Conservation (phyloP, 1,140 invertebrate species). For the Eumeta japonica region DNA sequence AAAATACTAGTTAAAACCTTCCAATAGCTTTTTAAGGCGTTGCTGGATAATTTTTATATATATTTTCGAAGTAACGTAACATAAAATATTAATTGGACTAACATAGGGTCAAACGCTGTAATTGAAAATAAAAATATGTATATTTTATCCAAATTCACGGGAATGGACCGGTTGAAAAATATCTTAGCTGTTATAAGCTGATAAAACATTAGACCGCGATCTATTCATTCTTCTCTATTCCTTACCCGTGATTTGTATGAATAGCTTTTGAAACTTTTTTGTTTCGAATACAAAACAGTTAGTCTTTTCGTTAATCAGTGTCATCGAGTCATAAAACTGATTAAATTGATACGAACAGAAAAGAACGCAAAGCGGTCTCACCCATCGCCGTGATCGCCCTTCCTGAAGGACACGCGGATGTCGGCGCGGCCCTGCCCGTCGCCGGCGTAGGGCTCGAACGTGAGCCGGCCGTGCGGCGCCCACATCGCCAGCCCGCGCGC, state of each 20-base stretch:
- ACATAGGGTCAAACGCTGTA: too few relatives aligned
- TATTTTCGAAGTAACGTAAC: too few relatives aligned
- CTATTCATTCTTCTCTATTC: background rate
- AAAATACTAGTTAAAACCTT: too few relatives aligned
- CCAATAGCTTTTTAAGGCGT: too few relatives aligned
- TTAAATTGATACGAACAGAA: background rate
- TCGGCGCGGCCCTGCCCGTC: slow-evolving; percentile 51
- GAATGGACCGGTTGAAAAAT: too few relatives aligned
- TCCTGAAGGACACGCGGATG: slow-evolving; percentile 66
- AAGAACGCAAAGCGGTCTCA: slow-evolving; percentile 28
- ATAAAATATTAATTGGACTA: too few relatives aligned
- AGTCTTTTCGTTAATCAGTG: background rate
- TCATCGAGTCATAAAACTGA: slow-evolving; percentile 5
- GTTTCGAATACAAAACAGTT: too few relatives aligned
- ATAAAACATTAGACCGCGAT: too few relatives aligned
- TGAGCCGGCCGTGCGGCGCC: slow-evolving; percentile 62
- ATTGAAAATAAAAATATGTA: too few relatives aligned
- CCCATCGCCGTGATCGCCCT: slow-evolving; percentile 65
- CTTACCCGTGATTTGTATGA: background rate
- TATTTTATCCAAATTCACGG: too few relatives aligned
- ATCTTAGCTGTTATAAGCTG: too few relatives aligned
- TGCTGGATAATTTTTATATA: too few relatives aligned
- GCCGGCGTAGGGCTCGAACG: slow-evolving; percentile 45
- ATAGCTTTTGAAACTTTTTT: background rate
- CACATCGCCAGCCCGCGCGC: slow-evolving; percentile 62